A percentile compares a stretch with the other conserved stretches of the same genome.
Evolutionary conservation across 2,888 invertebrate genomes (phyloP).

Genomic region (Lasioglossum villosulum): DNA sequence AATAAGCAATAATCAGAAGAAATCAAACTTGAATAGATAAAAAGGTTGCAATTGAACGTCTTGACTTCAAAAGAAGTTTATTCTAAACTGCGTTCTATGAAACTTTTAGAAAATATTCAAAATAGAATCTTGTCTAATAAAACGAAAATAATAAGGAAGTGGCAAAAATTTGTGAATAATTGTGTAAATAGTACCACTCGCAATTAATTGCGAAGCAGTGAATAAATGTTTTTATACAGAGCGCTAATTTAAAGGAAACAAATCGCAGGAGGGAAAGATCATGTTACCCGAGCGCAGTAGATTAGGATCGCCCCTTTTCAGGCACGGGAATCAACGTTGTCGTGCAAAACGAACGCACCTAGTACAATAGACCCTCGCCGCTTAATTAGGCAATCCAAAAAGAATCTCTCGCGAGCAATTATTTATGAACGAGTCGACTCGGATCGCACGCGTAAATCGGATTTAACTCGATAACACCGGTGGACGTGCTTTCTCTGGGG

Average conservation of each 20-base stretch:
- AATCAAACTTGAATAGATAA: not conserved
- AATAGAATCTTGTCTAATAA: not conserved
- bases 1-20: not conserved
- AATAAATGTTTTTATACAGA: not conserved
- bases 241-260: not conserved
- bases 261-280: not conserved
- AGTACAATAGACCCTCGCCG: not conserved
- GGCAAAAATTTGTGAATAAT: not conserved
- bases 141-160: not conserved
- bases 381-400: conserved; percentile 19
- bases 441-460: conserved; percentile 39
- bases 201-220: not conserved
- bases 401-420: conserved; percentile 27
- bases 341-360: not conserved
- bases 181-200: not conserved
- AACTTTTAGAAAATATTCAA: not conserved
- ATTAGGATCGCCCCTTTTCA: conserved; percentile 6
- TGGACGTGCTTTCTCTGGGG: conserved; percentile 45
- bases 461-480: conserved; percentile 40
- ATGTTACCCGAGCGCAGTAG: not conserved
- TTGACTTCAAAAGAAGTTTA: not conserved
- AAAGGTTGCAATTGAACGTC: too few species aligned
- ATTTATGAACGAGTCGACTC: conserved; percentile 17
- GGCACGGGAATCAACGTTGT: not conserved
- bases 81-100: not conserved